Percentiles rank a stretch among this genome's conserved stretches.
Conservation (phyloP, 2,888 invertebrate species). For the Lasius fuliginosus region DNA sequence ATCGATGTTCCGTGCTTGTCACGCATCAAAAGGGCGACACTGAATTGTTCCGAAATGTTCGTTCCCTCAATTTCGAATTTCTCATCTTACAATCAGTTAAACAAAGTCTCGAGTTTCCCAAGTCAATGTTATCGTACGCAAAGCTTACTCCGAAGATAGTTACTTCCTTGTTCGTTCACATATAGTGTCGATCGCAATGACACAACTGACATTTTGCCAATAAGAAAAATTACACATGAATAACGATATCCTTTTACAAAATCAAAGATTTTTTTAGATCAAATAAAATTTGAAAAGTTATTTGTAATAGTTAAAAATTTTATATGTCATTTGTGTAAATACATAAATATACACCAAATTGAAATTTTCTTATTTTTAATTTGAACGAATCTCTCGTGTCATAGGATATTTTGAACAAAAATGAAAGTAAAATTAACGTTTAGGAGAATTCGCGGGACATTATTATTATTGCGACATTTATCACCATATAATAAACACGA, state of each 20-base stretch:
- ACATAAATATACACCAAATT: not conserved
- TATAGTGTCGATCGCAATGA: not conserved
- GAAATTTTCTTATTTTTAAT: not conserved
- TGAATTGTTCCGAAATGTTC: slow-evolving; percentile 30
- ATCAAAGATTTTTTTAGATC: not conserved
- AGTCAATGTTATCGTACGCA: slow-evolving; percentile 17
- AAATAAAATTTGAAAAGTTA: slow-evolving; percentile 22
- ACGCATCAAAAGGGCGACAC: slow-evolving; percentile 44
- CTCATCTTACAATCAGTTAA: slow-evolving; percentile 44
- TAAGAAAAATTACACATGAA: not conserved
- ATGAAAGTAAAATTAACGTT: not conserved
- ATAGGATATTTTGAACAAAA: not conserved
- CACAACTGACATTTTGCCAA: not conserved
- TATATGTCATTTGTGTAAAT: not conserved
- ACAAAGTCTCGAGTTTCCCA: slow-evolving; percentile 34
- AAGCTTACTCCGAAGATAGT: slow-evolving; percentile 14
- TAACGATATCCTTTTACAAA: not conserved
- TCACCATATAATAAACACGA: slow-evolving; percentile 25
- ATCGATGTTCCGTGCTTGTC: slow-evolving; percentile 66
- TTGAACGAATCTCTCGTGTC: not conserved
- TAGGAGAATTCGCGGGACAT: not conserved
- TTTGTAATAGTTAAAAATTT: not conserved
- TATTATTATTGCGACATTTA: slow-evolving; percentile 61
- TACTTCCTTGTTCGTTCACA: not conserved
- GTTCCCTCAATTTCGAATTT: slow-evolving; percentile 41